Conservation (phyloP, 2,888 invertebrate species). For the Dynastes grantii region DNA sequence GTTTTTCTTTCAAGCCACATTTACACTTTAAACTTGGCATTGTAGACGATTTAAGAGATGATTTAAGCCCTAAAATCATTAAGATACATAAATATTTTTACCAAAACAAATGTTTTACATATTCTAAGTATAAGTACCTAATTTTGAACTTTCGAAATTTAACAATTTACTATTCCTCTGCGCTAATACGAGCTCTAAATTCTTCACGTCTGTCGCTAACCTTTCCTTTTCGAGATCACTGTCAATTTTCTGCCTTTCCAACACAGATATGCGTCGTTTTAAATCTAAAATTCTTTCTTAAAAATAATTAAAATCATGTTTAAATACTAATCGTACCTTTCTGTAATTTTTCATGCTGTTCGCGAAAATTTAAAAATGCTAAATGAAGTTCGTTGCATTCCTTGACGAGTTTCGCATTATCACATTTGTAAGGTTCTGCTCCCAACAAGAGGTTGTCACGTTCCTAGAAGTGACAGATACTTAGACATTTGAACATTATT, state of each 20-base stretch:
- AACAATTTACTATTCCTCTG: slow-evolving; percentile 52
- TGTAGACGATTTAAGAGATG: slow-evolving; percentile 50
- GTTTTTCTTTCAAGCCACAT: slow-evolving; percentile 58
- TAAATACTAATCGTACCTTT: slow-evolving; percentile 68
- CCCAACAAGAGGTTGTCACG: slow-evolving; percentile 80
- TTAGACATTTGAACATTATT: slow-evolving; percentile 19
- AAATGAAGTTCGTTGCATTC: slow-evolving; percentile 84
- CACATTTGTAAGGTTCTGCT: slow-evolving; percentile 86
- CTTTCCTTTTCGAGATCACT: slow-evolving; percentile 70
- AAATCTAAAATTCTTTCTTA: slow-evolving; percentile 67
- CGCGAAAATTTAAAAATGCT: slow-evolving; percentile 78
- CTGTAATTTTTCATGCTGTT: slow-evolving; percentile 76
- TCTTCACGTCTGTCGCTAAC: slow-evolving; percentile 77
- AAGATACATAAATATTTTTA: neutral
- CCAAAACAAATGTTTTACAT: neutral
- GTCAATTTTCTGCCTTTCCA: slow-evolving; percentile 76
- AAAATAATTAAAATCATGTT: neutral
- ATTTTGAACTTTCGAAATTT: slow-evolving; percentile 46
- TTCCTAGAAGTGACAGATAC: slow-evolving; percentile 72
- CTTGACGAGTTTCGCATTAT: slow-evolving; percentile 82
- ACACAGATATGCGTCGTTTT: slow-evolving; percentile 71
- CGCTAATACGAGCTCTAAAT: slow-evolving; percentile 69
- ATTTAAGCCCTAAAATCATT: slow-evolving; percentile 44
- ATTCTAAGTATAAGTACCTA: slow-evolving; percentile 19
- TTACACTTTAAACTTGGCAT: slow-evolving; percentile 69